Evolutionary conservation across 2,797 vertebrate species (phyloP), one percentile per base, ranked within the genome.

Genomic region (Capromys pilorides): DNA sequence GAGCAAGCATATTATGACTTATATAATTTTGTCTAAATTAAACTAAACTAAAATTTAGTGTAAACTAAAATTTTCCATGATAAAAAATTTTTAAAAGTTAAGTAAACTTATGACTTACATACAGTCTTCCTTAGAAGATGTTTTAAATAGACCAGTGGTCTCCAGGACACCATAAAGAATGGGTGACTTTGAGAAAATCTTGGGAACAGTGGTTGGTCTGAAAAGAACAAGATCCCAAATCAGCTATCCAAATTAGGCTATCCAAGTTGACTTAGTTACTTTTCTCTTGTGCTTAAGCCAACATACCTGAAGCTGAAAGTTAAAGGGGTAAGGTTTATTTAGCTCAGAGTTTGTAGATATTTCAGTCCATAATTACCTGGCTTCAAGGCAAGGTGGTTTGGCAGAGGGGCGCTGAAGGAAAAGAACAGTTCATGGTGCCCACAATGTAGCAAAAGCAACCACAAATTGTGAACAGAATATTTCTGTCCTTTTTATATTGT

Each of bases 1-100:
- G 5, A 91, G 18, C 75, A 31, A 57, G 10, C 78, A 86, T 12
- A 39, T 16, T 24, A 1, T 6, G n/a, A 7, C 2, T 86, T 85
- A 59, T 28, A 67, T 45, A 92, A 81, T 67, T 91, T 95, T 88
- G 39, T 92, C n/a, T 78, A 90, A 12, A 13, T 95, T 54, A 81
- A n/a, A 54, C 69, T 71, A 59, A 14, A 28, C 5, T 79, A 85
- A 79, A 86, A 77, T 88, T 90, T 94, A 81, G 41, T 61, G 75
- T 71, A 59, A 14, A 28, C 5, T 79, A 85, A 79, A 86, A 77
- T 88, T 90, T 95, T 77, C 28, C 8, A 51, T 45, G 93, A 87
- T 71, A 78, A 92, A 83, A 91, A 2, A 0, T 24, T 39, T 61
- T 83, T 75, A 13, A 78, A 81, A 86, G 92, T 88, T n/a, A 91